phyloP scores from a whole-genome alignment of 2,113 vertebrate genomes.

The Upupa epops region DNA sequence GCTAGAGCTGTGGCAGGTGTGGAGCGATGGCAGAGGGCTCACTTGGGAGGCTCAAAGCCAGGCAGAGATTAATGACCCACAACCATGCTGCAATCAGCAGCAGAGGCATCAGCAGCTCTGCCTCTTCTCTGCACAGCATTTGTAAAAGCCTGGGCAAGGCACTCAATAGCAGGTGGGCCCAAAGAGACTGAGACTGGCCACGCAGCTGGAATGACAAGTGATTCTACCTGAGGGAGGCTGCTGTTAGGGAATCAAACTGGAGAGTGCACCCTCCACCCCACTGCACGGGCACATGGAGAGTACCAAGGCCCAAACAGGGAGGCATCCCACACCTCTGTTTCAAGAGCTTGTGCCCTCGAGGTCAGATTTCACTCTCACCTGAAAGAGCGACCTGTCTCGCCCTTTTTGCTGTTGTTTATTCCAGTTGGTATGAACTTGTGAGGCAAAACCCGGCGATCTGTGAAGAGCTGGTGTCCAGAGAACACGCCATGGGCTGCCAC shows the following conservation, averaged over 20 bases:
- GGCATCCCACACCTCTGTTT: not conserved
- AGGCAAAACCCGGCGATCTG: not conserved
- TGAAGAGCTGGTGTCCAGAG: not conserved
- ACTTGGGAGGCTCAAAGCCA: not conserved
- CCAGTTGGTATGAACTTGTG: not conserved
- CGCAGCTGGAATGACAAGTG: not conserved
- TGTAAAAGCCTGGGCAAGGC: not conserved
- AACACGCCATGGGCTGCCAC: not conserved
- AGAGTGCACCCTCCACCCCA: not conserved
- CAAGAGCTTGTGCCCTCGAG: not conserved
- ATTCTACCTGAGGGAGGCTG: not conserved
- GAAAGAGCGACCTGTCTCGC: not conserved
- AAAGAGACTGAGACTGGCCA: not conserved
- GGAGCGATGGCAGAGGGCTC: not conserved
- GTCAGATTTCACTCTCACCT: not conserved
- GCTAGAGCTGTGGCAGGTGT: not conserved
- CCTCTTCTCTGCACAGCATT: not conserved
- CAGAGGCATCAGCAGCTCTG: not conserved
- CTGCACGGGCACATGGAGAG: not conserved
- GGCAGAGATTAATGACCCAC: not conserved
- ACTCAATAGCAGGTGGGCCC: not conserved
- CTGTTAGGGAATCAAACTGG: not conserved
- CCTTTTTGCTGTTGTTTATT: not conserved
- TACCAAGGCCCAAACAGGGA: not conserved
- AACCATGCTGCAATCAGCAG: not conserved